Conservation (phyloP, 2,113 vertebrate species). For the Andinoacara biseriatus region DNA sequence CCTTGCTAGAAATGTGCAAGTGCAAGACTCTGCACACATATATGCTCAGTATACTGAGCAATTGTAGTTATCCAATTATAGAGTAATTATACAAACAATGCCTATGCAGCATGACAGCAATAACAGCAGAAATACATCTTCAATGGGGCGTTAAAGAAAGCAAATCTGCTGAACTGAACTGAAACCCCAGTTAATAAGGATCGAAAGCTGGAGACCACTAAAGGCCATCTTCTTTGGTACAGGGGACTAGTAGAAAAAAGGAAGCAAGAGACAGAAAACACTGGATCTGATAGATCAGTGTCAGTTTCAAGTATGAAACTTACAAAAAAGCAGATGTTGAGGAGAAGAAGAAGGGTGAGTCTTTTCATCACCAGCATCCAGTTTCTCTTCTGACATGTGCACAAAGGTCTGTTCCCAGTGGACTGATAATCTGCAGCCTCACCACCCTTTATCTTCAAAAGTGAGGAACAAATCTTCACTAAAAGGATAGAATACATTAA, state of each 20-base stretch:
- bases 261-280: neutral
- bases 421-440: neutral
- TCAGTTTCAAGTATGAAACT: neutral
- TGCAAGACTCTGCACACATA: neutral
- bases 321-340: fast-evolving
- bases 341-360: neutral
- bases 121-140: neutral
- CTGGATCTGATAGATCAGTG: neutral
- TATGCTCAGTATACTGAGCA: neutral
- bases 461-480: too few species aligned
- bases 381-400: neutral
- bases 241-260: neutral
- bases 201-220: neutral
- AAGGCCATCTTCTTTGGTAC: neutral
- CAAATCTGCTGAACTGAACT: neutral
- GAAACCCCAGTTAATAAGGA: neutral
- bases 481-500: neutral
- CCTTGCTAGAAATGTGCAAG: neutral
- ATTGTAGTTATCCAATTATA: neutral
- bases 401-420: neutral
- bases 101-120: neutral
- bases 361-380: neutral
- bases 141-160: neutral
- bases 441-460: too few species aligned
- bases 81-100: neutral